Base-by-base conservation (phyloP, 2,797 vertebrate genomes). In the Avahi laniger region DNA sequence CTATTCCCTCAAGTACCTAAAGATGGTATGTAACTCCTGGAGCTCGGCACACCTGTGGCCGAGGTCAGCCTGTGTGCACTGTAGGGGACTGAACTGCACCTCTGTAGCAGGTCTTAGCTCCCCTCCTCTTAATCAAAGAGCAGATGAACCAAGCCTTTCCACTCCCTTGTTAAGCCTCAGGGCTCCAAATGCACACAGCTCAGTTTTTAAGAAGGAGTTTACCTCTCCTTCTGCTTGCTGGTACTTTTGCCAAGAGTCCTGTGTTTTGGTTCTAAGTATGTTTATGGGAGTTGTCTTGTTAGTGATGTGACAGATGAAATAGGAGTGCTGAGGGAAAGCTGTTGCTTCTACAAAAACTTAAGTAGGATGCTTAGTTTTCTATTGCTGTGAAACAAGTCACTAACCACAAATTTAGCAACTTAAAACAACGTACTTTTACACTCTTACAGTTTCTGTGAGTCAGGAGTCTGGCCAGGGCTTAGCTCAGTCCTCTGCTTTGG, bases 301-400 rank as follows among this genome's bases (percentile, higher is more conserved):
- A 76, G 70, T 79, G 87, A 54, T 54, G 8, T 83, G 81, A 43
- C 57, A 91, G 50, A 52, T 76, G 52, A 28, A 38, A 38, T 78
- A 78, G 28, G 54, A 84, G 67, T 85, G 54, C 65, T 84, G 46
- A 95, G 73, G 85, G 84, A 85, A 88, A 84, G 18, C 33, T 75
- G 70, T 76, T 54, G 35, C n/a, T 63, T 76, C 46, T 81, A 0
- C 28, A 61, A 57, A 73, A 93, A 81, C 52, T 72, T 65, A 35
- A 96, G 22, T 46, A 22, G n/a, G 35, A 30, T 72, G 38, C 59
- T 84, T 97, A 57, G 38, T 61, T 93, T 95, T 83, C 50, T 89
- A 0, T 85, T 87, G 72, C 59, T 63, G 0, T 50, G 17, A 52
- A 61, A 69, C 30, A 92, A 90, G 35, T 61, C 33, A 46, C 24